phyloP scores from a whole-genome alignment of 35 echinoderm and acorn worm species.

The Patiria miniata region DNA sequence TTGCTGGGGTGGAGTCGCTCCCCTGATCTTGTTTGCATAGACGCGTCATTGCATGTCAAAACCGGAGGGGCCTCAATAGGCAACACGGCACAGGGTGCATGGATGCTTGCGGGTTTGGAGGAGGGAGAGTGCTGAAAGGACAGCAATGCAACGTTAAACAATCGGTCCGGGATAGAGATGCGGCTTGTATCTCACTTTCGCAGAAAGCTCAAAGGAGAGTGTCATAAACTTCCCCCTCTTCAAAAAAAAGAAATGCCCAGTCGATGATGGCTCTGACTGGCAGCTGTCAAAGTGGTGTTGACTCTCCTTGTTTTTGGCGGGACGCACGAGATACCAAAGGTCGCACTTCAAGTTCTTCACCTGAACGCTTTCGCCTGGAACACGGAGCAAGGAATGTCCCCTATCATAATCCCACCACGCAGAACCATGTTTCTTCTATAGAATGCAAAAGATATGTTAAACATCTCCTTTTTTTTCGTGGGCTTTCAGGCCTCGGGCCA shows the following conservation, averaged over 20 bases:
- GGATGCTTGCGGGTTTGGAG: neutral
- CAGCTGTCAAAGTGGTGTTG: constrained; percentile 2
- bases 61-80: neutral
- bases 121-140: neutral
- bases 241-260: neutral
- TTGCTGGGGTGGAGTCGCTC: constrained; percentile 20
- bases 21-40: constrained; percentile 25
- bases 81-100: neutral
- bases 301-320: neutral
- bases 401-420: neutral
- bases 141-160: neutral
- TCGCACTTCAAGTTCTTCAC: constrained; percentile 10
- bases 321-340: neutral
- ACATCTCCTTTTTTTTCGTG: neutral
- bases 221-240: neutral
- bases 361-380: neutral
- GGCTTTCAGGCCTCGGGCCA: neutral
- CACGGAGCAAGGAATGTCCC: too few species aligned
- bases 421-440: neutral
- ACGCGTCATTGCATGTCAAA: neutral
- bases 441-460: neutral
- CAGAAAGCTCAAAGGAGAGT: neutral
- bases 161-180: neutral
- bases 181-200: neutral
- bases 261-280: neutral